Evolutionary conservation across 2,888 invertebrate species (phyloP).

Genomic region (Limnephilus rhombicus): DNA sequence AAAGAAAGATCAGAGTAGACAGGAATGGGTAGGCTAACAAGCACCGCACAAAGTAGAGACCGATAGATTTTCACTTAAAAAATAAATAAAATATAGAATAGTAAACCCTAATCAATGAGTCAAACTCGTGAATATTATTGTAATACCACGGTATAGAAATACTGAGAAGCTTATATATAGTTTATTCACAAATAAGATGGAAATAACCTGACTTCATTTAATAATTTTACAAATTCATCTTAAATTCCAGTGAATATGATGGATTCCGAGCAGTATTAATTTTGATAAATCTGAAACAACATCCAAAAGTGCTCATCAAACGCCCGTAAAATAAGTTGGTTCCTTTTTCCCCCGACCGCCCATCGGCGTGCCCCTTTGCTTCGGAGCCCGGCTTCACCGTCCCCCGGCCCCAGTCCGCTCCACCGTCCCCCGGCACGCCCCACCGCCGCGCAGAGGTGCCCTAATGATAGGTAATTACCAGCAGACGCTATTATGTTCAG

Average conservation of each 20-base stretch:
- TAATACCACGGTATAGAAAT: neutral
- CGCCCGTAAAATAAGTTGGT: neutral
- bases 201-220: neutral
- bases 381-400: constrained; percentile 36
- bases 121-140: neutral
- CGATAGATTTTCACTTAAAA: too few species aligned
- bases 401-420: constrained; percentile 42
- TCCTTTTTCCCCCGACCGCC: neutral
- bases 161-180: neutral
- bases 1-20: too few species aligned
- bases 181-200: neutral
- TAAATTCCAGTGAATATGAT: neutral
- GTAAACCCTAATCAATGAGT: too few species aligned
- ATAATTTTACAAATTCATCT: neutral
- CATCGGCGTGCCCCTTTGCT: neutral
- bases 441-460: constrained; percentile 60
- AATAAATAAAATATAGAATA: too few species aligned
- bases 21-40: too few species aligned
- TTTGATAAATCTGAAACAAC: constrained; percentile 2
- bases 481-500: constrained; percentile 67
- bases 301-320: neutral
- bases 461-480: constrained; percentile 70
- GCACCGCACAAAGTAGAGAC: too few species aligned
- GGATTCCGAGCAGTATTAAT: neutral
- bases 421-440: constrained; percentile 65